Base-by-base conservation (phyloP, 2,888 invertebrate genomes). In the Drosophila siamana region DNA sequence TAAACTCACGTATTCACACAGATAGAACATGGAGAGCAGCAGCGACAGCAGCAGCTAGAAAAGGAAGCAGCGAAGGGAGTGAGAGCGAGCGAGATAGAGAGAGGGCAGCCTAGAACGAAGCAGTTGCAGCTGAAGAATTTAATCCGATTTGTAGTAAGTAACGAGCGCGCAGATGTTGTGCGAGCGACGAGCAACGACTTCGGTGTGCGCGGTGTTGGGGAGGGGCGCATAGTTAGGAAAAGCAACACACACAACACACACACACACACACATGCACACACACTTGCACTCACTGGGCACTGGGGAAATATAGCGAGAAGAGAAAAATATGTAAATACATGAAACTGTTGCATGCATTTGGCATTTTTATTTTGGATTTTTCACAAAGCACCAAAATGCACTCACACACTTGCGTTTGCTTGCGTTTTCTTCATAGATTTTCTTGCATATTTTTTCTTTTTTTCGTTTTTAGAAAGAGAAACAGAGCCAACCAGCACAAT, bases 91-190 rank as follows among this genome's bases (percentile, higher is more conserved):
- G 59, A 33, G 41, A 16, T 13, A 38, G 19, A n/a, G 44, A 61
- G 75, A 69, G 63, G 55, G 59, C 70, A 46, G 50, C 55, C 60
- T 56, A 72, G 73, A 72, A 56, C 19, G 63, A 38, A 76, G 67
- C 74, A 55, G 65, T 68, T 80, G 74, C 78, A 82, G 76, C 72
- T 79, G 71, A 75, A 82, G 75, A 79, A 82, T 82, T 82, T 75
- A 82, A 79, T 79, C 80, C 83, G 72, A 82, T 82, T 82, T 78
- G 73, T 77, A 66, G 80, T 76, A 71, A 69, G 72, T 77, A 80
- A 78, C 80, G 73, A 75, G 75, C 74, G 72, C 77, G 77, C 76
- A 76, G 75, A 76, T 74, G 74, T 78, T 70, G 74, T 70, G 74
- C 59, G 67, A 52, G 30, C 24, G 55, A 56, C 33, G 55, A 56